Conservation (phyloP, 2,888 invertebrate species). For the Nemapogon koenigi region DNA sequence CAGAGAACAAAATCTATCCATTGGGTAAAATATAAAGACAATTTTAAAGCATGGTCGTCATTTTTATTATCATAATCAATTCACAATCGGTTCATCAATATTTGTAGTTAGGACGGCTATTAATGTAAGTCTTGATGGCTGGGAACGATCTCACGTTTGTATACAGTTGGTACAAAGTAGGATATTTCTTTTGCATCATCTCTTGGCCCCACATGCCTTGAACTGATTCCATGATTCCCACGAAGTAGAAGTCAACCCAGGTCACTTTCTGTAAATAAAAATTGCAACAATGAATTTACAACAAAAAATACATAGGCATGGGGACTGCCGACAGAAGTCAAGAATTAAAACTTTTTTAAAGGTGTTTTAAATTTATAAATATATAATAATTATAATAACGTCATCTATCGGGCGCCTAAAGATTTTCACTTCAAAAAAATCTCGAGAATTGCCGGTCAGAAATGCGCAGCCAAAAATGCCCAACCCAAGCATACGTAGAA, state of each 20-base stretch:
- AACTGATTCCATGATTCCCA: conserved; percentile 35
- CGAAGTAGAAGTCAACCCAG: conserved; percentile 46
- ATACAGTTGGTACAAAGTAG: conserved; percentile 25
- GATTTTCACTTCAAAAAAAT: too few species aligned
- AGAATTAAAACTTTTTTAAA: background rate
- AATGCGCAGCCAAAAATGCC: too few species aligned
- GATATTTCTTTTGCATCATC: conserved; percentile 36
- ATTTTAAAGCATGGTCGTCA: too few species aligned
- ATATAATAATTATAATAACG: too few species aligned
- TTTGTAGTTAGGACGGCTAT: conserved; percentile 22
- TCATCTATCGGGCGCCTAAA: too few species aligned
- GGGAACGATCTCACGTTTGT: conserved; percentile 31
- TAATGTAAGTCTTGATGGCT: conserved; percentile 41
- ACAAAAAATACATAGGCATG: background rate
- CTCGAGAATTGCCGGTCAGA: too few species aligned
- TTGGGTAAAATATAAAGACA: too few species aligned
- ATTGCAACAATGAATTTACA: background rate
- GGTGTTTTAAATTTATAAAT: background rate
- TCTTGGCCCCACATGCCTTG: conserved; percentile 28
- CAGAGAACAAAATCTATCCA: background rate
- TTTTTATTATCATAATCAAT: too few species aligned
- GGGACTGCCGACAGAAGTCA: too few species aligned
- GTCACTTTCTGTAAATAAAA: conserved; percentile 24
- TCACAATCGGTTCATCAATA: too few species aligned
- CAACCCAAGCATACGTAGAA: too few species aligned